Conservation (phyloP, 2,113 vertebrate species). For the Pachyramphus minor region DNA sequence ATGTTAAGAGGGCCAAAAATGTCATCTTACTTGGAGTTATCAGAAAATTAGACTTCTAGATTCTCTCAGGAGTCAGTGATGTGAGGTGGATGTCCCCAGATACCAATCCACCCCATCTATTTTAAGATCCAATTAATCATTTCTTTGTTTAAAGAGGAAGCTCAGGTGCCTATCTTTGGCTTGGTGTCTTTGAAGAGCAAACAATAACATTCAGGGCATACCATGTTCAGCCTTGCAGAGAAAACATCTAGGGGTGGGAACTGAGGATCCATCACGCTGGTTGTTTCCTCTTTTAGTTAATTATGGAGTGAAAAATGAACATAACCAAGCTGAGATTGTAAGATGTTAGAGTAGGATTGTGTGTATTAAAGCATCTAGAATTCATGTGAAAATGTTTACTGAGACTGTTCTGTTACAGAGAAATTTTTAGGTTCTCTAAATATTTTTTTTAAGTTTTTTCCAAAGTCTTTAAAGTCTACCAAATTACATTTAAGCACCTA, state of each 20-base stretch:
- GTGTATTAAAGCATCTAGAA: background rate
- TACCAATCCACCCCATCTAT: background rate
- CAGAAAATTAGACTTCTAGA: background rate
- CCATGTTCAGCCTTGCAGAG: background rate
- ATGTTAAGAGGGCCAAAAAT: background rate
- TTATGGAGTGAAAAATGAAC: background rate
- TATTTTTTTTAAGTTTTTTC: background rate
- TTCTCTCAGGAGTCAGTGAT: background rate
- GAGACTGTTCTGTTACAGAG: background rate
- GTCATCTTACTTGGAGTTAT: background rate
- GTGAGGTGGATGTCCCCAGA: background rate
- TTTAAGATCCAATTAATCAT: background rate
- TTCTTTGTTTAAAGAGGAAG: background rate
- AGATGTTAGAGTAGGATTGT: background rate
- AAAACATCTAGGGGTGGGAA: background rate
- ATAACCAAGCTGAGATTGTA: background rate
- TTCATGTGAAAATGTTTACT: background rate
- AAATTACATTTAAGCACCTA: background rate
- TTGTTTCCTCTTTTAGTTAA: background rate
- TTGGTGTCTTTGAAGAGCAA: background rate
- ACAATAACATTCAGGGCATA: background rate
- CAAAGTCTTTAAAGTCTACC: background rate
- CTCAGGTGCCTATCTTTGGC: background rate
- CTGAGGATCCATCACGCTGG: rapidly evolving
- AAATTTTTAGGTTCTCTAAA: background rate